Evolutionary conservation across 2,888 invertebrate species (phyloP).

Genomic region (Callinectes sapidus): DNA sequence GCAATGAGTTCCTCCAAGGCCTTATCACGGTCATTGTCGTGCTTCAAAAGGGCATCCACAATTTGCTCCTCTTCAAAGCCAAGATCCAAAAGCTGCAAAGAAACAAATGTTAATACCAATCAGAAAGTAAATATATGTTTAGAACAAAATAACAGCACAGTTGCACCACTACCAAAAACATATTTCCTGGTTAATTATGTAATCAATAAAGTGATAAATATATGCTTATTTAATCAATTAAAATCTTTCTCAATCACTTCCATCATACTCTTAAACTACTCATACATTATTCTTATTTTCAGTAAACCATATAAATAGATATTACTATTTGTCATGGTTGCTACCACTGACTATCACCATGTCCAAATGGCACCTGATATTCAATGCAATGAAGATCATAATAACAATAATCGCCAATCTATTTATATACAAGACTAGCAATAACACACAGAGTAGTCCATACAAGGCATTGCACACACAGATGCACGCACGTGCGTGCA

Average conservation of each 20-base stretch:
- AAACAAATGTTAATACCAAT: not conserved
- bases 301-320: too few species aligned
- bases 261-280: too few species aligned
- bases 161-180: not conserved
- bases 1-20: constrained; percentile 82
- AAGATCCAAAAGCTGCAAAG: constrained; percentile 84
- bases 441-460: too few species aligned
- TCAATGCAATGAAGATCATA: too few species aligned
- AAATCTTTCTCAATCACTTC: too few species aligned
- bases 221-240: too few species aligned
- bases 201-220: too few species aligned
- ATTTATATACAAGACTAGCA: not conserved
- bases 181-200: not conserved
- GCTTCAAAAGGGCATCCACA: constrained; percentile 84
- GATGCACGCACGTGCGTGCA: too few species aligned
- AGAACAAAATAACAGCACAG: not conserved
- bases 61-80: constrained; percentile 88
- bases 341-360: not conserved
- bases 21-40: constrained; percentile 89
- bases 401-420: not conserved
- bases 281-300: too few species aligned
- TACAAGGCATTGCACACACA: too few species aligned
- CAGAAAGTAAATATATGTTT: too few species aligned
- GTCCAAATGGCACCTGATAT: not conserved
- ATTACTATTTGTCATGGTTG: not conserved